A percentile compares a stretch with the other conserved stretches of the same genome.
phyloP scores from a whole-genome alignment of 2,888 invertebrate species.

The Yponomeuta malinellus region DNA sequence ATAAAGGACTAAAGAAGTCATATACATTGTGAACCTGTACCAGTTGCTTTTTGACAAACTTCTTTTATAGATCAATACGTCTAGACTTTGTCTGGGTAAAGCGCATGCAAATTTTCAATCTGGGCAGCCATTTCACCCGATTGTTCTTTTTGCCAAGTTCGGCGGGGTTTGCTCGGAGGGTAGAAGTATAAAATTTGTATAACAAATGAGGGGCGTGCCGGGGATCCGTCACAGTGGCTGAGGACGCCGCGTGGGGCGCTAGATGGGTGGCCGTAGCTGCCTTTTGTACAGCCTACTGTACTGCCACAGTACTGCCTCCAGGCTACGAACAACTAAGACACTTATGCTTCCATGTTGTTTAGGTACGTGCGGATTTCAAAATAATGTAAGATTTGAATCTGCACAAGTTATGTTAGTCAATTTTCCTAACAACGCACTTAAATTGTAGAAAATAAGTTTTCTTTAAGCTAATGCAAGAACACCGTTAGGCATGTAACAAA shows the following conservation, averaged over 20 bases:
- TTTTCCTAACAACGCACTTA: no score
- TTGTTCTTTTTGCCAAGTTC: constrained; percentile 44
- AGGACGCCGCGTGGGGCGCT: constrained; percentile 58
- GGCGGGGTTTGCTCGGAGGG: constrained; percentile 63
- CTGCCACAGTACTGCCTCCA: background rate
- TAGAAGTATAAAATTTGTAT: constrained; percentile 73
- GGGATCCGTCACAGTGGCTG: constrained; percentile 73
- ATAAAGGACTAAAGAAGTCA: no score
- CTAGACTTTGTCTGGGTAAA: background rate
- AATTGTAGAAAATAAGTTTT: no score
- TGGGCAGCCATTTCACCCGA: constrained; percentile 24
- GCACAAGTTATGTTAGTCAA: no score
- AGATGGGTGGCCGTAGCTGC: constrained; percentile 60
- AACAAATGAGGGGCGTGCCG: constrained; percentile 72
- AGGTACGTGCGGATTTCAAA: background rate
- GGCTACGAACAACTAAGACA: background rate
- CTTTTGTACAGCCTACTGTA: constrained; percentile 33
- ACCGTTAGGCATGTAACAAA: no score
- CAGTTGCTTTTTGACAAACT: background rate
- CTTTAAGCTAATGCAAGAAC: no score
- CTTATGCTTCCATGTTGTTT: background rate
- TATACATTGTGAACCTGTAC: no score
- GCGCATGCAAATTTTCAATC: constrained; percentile 10
- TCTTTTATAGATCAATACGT: background rate
- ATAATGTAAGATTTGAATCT: background rate